Evolutionary conservation across 2,888 invertebrate species (phyloP).

Genomic region (Margaritifera margaritifera): DNA sequence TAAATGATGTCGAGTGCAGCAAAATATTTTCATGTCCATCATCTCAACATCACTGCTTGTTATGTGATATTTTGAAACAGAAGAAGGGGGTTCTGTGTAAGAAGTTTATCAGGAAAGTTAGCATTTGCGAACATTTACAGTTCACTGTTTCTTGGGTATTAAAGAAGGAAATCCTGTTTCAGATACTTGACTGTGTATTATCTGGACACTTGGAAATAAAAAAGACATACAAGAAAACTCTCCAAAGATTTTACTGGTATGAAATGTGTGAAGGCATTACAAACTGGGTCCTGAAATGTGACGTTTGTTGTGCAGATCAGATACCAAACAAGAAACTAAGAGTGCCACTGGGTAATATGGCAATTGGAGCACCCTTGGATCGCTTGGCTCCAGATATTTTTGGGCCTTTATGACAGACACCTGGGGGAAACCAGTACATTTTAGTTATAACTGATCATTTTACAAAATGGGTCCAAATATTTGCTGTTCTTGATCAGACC

Average conservation of each 20-base stretch:
- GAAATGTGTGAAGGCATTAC: conserved; percentile 8
- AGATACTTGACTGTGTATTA: too few species aligned
- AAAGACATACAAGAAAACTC: conserved; percentile 15
- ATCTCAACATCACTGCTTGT: too few species aligned
- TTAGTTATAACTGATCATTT: too few species aligned
- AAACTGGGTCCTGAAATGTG: conserved; percentile 9
- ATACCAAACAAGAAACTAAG: conserved; percentile 8
- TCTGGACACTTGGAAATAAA: conserved; percentile 3
- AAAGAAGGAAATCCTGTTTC: too few species aligned
- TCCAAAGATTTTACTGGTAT: conserved; percentile 23
- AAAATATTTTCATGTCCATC: too few species aligned
- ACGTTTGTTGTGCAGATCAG: conserved; percentile 19
- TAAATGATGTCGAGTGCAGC: too few species aligned
- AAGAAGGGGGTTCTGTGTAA: too few species aligned
- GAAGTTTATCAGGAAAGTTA: too few species aligned
- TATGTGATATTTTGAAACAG: too few species aligned
- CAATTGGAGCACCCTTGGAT: conserved; percentile 80
- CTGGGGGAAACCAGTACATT: conserved; percentile 21
- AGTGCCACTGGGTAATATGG: conserved; percentile 77
- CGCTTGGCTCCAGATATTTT: conserved; percentile 19
- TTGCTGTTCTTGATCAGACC: conserved; percentile 22
- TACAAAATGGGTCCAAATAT: too few species aligned
- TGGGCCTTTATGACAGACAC: conserved; percentile 25
- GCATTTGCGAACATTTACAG: too few species aligned
- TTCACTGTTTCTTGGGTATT: too few species aligned